phyloP scores from a whole-genome alignment of 2,888 invertebrate species.

The Drosophila neutralis region DNA sequence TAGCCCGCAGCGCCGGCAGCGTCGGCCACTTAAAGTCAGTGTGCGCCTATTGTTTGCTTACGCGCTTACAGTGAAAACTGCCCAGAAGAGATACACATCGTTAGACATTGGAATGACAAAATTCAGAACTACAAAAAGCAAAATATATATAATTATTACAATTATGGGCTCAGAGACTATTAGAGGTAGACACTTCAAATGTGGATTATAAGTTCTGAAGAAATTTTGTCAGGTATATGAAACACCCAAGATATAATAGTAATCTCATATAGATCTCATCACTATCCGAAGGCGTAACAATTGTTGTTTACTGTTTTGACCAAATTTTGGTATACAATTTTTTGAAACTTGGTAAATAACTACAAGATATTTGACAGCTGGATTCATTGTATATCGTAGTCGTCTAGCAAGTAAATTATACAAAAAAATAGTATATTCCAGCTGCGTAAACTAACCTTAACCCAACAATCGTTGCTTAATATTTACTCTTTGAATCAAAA shows the following conservation, averaged over 20 bases:
- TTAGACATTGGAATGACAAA: background rate
- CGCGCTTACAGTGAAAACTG: slow-evolving; percentile 39
- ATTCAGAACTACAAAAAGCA: background rate
- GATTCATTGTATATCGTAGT: background rate
- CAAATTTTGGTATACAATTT: background rate
- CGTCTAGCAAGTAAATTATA: background rate
- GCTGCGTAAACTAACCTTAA: background rate
- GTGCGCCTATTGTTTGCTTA: slow-evolving; percentile 53
- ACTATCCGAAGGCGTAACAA: background rate
- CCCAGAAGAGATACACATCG: background rate
- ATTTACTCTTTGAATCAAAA: background rate
- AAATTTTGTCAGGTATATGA: too few species aligned
- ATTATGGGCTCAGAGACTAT: background rate
- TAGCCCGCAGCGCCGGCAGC: slow-evolving; percentile 53
- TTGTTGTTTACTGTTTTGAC: background rate
- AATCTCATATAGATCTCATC: background rate
- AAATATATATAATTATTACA: too few species aligned
- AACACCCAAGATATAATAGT: background rate
- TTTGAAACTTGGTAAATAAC: background rate
- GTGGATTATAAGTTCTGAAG: background rate
- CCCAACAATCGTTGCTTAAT: background rate
- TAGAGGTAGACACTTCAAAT: too few species aligned
- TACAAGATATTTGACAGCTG: background rate
- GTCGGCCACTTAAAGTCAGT: slow-evolving; percentile 59
- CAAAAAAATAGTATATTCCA: background rate